Evolutionary conservation across 2,113 vertebrate genomes (phyloP).

Genomic region (Plecturocebus donacophilus): DNA sequence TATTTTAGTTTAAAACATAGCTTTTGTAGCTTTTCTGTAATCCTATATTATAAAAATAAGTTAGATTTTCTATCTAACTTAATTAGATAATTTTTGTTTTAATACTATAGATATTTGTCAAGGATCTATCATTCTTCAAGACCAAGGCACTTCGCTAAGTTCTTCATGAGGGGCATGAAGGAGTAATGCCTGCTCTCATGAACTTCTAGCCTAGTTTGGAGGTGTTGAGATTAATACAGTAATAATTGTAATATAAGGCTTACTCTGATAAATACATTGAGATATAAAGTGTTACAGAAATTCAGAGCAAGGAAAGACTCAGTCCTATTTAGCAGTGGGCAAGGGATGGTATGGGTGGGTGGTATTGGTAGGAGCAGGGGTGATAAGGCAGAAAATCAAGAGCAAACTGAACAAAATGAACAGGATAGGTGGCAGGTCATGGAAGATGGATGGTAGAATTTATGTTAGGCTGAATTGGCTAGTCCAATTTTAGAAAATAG

Average conservation of each 20-base stretch:
- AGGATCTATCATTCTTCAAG: neutral
- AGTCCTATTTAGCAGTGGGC: neutral
- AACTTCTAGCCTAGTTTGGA: neutral
- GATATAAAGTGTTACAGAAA: neutral
- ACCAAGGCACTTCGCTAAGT: neutral
- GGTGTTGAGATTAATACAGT: neutral
- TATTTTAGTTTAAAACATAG: neutral
- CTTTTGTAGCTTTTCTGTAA: neutral
- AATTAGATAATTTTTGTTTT: constrained; percentile 34
- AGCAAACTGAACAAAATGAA: neutral
- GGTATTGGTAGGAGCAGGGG: neutral
- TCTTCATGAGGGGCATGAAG: neutral
- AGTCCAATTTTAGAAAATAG: neutral
- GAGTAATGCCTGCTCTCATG: neutral
- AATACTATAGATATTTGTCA: neutral
- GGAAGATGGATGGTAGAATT: neutral
- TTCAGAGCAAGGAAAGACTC: neutral
- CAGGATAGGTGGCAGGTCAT: neutral
- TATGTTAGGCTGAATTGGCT: neutral
- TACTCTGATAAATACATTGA: neutral
- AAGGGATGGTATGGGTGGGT: neutral
- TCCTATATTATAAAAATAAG: neutral
- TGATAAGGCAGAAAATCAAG: neutral
- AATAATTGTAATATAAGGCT: neutral
- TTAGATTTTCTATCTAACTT: neutral